Percentiles rank a stretch among this genome's conserved stretches.
Conservation (phyloP, 1,140 invertebrate genomes). For the Brachionus paranguensis region DNA sequence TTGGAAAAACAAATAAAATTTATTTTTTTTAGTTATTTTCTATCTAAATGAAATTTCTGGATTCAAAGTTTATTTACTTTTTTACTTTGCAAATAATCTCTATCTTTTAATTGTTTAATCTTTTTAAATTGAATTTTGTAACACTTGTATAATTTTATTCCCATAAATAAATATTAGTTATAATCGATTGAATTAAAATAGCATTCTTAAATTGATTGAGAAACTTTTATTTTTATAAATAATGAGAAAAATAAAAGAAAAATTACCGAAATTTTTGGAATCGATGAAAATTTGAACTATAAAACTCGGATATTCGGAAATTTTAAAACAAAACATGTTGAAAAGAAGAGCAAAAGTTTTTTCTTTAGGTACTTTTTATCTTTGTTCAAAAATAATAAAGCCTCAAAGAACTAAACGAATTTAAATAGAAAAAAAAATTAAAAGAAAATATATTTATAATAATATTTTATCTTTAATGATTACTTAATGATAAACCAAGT, state of each 20-base stretch:
- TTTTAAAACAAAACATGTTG: background rate
- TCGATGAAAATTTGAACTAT: background rate
- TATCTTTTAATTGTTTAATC: background rate
- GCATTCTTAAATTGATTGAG: background rate
- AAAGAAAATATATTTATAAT: background rate
- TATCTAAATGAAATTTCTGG: background rate
- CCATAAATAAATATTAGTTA: background rate
- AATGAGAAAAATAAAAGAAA: background rate
- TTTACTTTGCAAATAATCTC: background rate
- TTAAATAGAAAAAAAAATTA: background rate
- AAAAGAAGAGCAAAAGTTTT: background rate
- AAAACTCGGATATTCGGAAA: background rate
- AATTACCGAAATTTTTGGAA: background rate
- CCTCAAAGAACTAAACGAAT: background rate
- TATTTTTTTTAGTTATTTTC: background rate
- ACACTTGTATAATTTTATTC: background rate
- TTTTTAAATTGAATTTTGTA: background rate
- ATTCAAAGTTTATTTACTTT: background rate
- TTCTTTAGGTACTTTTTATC: background rate
- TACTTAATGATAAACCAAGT: slow-evolving; percentile 26
- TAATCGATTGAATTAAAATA: background rate
- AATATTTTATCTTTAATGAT: slow-evolving; percentile 21
- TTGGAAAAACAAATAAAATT: background rate
- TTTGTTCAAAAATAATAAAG: background rate
- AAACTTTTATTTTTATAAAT: background rate